Conservation (phyloP, 2,797 vertebrate species). For the Sebastes hopkinsi region DNA sequence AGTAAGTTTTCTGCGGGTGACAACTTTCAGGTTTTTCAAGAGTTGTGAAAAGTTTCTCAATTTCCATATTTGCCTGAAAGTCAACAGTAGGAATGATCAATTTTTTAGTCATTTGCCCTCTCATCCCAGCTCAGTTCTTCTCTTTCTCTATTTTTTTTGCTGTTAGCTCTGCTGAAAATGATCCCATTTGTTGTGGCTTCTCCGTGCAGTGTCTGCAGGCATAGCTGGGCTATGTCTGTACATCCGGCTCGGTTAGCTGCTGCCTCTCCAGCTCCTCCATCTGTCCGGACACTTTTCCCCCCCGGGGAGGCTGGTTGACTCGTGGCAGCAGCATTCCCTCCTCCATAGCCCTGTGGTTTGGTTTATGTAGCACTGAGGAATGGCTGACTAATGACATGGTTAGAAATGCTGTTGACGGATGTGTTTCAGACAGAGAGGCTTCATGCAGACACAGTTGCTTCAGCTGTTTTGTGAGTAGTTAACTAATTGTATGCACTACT, state of each 20-base stretch:
- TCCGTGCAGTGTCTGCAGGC: not conserved
- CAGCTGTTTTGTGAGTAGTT: not conserved
- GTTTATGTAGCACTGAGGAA: not conserved
- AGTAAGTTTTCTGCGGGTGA: not conserved
- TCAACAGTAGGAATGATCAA: not conserved
- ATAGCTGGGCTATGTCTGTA: not conserved
- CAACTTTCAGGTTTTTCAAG: not conserved
- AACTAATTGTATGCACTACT: not conserved
- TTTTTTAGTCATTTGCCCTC: not conserved
- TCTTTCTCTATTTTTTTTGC: not conserved
- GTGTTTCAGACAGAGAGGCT: not conserved
- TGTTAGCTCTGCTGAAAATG: not conserved
- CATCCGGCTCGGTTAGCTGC: not conserved
- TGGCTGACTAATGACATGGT: not conserved
- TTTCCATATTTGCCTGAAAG: not conserved
- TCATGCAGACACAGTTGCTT: not conserved
- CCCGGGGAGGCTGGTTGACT: not conserved
- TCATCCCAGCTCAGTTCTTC: not conserved
- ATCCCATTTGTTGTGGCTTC: not conserved
- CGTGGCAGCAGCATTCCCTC: not conserved
- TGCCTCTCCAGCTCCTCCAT: conserved; percentile 8
- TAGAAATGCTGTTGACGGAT: not conserved
- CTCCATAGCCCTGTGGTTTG: not conserved
- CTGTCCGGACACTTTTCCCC: not conserved
- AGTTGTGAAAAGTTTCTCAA: not conserved